Base-by-base conservation (phyloP, 1,140 invertebrate species). In the Bombus fervidus region DNA sequence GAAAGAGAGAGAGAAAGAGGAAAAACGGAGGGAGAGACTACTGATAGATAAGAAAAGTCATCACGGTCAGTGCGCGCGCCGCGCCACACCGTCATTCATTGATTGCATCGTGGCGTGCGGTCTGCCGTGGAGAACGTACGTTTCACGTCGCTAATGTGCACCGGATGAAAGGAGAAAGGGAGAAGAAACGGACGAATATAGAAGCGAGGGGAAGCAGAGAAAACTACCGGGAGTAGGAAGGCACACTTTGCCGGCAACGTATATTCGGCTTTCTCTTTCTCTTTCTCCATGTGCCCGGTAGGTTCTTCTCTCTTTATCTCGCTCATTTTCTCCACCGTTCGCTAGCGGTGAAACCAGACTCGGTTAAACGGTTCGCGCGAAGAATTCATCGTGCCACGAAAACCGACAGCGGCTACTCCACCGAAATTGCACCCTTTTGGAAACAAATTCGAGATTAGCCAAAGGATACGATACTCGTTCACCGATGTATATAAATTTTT, bases 71-170 rank as follows among this genome's bases (percentile, higher is more conserved):
- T 90, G 91, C 87, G 92, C 92, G 89, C 91, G 86, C 78, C 86
- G 87, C 82, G 74, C 88, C 73, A 90, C 86, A 85, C 87, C 87
- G 92, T 93, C 93, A 93, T 93, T 94, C 93, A 94, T 94, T 93
- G 91, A 94, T 94, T 93, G 90, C 89, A 88, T 86, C 86, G 87
- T 85, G 83, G 85, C 72, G 89, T 85, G 89, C 83, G 86, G 83
- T 86, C 80, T 81, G 64, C 71, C 77, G 76, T 73, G 79, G 77
- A 85, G 85, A 88, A 84, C 86, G 88, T 91, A 92, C 90, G 87
- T 83, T 91, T 76, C 57, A 68, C 89, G 89, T 85, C 83, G 83
- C 85, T 90, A 90, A 90, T 86, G 81, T 78, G 87, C 53, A 80
- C 83, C 76, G 88, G 83, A 90, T 84, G 86, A 87, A 73, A 79